phyloP scores from a whole-genome alignment of 2,113 vertebrate genomes.

The Oceanodroma tethys region DNA sequence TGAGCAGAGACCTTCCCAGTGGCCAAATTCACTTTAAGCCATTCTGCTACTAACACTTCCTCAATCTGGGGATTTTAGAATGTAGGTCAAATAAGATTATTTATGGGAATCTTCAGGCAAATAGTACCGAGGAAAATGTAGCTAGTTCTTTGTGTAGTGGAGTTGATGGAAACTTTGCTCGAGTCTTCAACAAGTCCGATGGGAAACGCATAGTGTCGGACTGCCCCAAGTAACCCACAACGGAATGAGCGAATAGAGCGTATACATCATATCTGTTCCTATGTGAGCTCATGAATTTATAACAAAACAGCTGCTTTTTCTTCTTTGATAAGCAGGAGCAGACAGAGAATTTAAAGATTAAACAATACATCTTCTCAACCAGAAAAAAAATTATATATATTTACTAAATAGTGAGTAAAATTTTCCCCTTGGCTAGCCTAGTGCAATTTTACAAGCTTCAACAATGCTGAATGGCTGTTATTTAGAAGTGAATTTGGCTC shows the following conservation, averaged over 20 bases:
- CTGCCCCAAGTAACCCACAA: background rate
- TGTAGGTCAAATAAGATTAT: background rate
- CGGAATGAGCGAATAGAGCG: background rate
- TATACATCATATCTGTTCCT: background rate
- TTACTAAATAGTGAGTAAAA: conserved; percentile 43
- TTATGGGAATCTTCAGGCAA: background rate
- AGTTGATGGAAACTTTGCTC: background rate
- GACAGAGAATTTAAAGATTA: conserved; percentile 16
- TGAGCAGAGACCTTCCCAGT: background rate
- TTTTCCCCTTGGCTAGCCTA: conserved; percentile 50
- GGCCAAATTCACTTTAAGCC: background rate
- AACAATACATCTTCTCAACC: background rate
- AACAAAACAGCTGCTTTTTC: background rate
- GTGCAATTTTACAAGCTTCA: conserved; percentile 46
- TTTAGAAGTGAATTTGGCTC: conserved; percentile 49
- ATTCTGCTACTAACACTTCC: background rate
- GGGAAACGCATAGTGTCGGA: background rate
- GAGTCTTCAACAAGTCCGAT: background rate
- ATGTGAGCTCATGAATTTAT: background rate
- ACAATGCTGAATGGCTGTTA: conserved; percentile 55
- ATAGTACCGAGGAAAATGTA: background rate
- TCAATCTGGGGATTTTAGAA: background rate
- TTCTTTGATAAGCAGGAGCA: conserved; percentile 19
- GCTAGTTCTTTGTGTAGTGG: background rate
- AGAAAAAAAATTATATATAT: background rate